Base-by-base conservation (phyloP, 2,113 vertebrate genomes). In the Tautogolabrus adspersus region DNA sequence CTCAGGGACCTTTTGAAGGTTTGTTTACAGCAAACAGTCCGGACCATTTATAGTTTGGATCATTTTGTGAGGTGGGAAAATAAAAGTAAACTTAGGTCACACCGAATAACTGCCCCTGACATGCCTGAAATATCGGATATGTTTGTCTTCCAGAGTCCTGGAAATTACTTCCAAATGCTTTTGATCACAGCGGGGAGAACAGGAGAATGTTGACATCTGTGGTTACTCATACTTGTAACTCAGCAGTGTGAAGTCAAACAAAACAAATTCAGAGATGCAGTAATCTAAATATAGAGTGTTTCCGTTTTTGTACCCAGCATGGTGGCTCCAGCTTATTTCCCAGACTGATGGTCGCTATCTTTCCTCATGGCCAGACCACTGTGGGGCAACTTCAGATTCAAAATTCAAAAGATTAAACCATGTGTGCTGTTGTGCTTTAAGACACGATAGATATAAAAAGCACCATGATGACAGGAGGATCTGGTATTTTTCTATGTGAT, bases 101-200 rank as follows among this genome's bases (percentile, higher is more conserved):
- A 55, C 9, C 6, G 47, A 69, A 66, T 37, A 83, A 59, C 22
- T 68, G 18, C 16, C 34, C 19, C 19, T 72, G 61, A 58, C 22
- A 63, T 70, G 38, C 38, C 37, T 72, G 63, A 79, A 62, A 58
- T 49, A 63, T 44, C 38, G 26, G 44, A 56, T 40, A 54, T 52
- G 30, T 81, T 55, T 72, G 52, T 66, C 8, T 84, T 63, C 60
- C 22, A 58, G 30, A 51, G 37, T 16, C 7, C 37, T 23, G 52
- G 13, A 78, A 70, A 76, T 73, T 2, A 78, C 40, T 75, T 64
- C 8, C 52, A 68, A 78, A 42, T 55, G 37, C 5, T 40, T 82
- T 74, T 69, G 23, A 79, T 64, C n/a, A 18, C 44, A 46, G 15
- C 26, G 37, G 66, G 47, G 37, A 58, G 52, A 60, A 75, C 6